phyloP scores from a whole-genome alignment of 2,113 vertebrate species.

The Sula dactylatra region DNA sequence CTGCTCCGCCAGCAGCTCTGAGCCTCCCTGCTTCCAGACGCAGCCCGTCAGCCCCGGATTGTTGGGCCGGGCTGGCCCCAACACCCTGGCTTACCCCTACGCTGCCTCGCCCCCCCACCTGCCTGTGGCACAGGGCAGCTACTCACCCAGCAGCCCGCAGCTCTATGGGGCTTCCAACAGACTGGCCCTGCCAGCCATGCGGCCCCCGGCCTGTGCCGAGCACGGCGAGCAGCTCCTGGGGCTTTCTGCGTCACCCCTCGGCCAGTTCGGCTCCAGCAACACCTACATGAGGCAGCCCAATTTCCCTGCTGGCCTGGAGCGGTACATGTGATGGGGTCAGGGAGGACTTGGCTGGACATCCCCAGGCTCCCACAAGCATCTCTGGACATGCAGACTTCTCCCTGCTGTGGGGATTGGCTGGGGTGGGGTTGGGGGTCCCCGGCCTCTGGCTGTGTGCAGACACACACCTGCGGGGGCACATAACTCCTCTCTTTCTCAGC shows the following conservation, averaged over 20 bases:
- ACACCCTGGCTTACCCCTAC: constrained; percentile 73
- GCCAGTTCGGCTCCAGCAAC: constrained; percentile 75
- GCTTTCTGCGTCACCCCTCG: constrained; percentile 71
- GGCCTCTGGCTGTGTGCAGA: not conserved
- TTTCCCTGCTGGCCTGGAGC: constrained; percentile 85
- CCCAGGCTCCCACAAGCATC: not conserved
- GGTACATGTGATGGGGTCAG: constrained; percentile 81
- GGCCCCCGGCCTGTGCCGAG: constrained; percentile 76
- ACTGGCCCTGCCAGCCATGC: constrained; percentile 69
- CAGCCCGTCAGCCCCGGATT: constrained; percentile 73
- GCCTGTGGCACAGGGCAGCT: constrained; percentile 76
- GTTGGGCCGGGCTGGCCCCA: constrained; percentile 17
- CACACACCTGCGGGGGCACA: not conserved
- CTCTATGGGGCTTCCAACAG: constrained; percentile 83
- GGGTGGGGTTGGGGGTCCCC: accelerated
- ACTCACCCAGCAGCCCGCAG: constrained; percentile 79
- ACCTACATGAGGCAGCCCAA: constrained; percentile 86
- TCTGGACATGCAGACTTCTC: not conserved
- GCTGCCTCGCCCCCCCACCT: constrained; percentile 81
- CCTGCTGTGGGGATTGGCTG: not conserved
- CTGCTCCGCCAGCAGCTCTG: constrained; percentile 74
- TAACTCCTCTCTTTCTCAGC: not conserved
- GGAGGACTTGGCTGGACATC: not conserved
- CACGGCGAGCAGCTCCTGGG: constrained; percentile 87
- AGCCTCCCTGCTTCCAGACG: constrained; percentile 79